Conservation (phyloP, 1,140 invertebrate species). For the Hyles vespertilio region DNA sequence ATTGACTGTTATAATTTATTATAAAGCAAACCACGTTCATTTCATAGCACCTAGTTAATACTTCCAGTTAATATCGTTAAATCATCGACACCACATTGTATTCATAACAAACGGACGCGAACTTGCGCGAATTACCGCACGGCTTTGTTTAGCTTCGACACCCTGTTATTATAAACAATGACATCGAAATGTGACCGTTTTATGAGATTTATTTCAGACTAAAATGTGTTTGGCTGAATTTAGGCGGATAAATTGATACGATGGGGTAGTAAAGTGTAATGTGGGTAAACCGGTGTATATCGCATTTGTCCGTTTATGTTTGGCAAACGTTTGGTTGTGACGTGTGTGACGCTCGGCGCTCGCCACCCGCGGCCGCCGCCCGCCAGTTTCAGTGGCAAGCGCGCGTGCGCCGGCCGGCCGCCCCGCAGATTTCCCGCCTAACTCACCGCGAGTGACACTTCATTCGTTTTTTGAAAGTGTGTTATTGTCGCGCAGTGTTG, state of each 20-base stretch:
- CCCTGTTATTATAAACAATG: no score
- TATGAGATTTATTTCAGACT: no score
- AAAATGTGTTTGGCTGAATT: no score
- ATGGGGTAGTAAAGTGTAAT: slow-evolving; percentile 7
- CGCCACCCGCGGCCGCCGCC: background rate
- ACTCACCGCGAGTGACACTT: slow-evolving; percentile 47
- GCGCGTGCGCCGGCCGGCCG: slow-evolving; percentile 47
- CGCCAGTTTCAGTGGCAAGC: slow-evolving; percentile 46
- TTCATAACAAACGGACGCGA: no score
- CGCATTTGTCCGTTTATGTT: slow-evolving; percentile 22
- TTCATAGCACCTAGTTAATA: no score
- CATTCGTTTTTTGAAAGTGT: slow-evolving; percentile 25
- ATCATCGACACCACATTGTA: no score
- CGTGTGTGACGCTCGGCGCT: slow-evolving; percentile 34
- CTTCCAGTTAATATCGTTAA: no score
- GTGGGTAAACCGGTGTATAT: slow-evolving; percentile 18
- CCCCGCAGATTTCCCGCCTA: slow-evolving; percentile 37
- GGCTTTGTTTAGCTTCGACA: no score
- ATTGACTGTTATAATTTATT: no score
- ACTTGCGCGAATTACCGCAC: no score
- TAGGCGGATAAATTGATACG: background rate
- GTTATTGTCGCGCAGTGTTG: slow-evolving; percentile 19
- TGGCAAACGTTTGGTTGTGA: slow-evolving; percentile 34
- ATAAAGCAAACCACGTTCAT: no score
- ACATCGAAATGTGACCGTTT: no score